Evolutionary conservation across 2,797 vertebrate species (phyloP), one percentile per base, ranked within the genome.

Genomic region (Megaceryle alcyon): DNA sequence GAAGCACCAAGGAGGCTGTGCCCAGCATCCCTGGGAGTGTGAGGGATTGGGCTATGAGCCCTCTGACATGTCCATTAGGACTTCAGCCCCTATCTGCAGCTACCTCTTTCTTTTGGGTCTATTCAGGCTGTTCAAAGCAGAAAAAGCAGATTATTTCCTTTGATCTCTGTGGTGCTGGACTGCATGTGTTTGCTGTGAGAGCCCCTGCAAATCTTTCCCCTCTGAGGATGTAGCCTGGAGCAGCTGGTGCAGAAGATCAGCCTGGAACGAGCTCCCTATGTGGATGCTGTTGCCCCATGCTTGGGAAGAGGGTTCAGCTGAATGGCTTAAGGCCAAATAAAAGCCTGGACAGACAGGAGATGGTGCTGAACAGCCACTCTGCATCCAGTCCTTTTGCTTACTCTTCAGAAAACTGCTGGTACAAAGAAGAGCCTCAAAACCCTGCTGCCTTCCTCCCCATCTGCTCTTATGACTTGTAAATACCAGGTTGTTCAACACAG

Each of bases 261-360:
- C n/a, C 15, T 13, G 37, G 63, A 59, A 54, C 11, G 6, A 14
- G 49, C 49, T 64, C 68, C 63, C 17, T 28, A 3, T 16, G 2
- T 0, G 1, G 53, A 28, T 60, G 21, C 31, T 26, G 0, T 51
- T 35, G 48, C 49, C n/a, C 43, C 8, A 3, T 1, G 0, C 59
- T 51, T 35, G 7, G 73, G 37, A 59, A 33, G 14, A 35, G 35
- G 21, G 29, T 54, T 76, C 22, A 39, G n/a, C 26, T 2, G 23
- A 14, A 12, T 1, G 25, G 23, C 39, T 82, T 39, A 19, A 61
- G 61, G 57, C 57, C 49, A 33, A 48, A 33, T 16, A 29, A 61
- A 51, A 71, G 20, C 64, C 73, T 41, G 33, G 20, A 6, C 14
- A 43, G 66, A 19, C 7, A 54, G 71, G 61, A 39, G 56, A 33